Conservation (phyloP, 37 sponge, comb jelly and placozoan genomes). For the Chondrilla cf. caribensis region DNA sequence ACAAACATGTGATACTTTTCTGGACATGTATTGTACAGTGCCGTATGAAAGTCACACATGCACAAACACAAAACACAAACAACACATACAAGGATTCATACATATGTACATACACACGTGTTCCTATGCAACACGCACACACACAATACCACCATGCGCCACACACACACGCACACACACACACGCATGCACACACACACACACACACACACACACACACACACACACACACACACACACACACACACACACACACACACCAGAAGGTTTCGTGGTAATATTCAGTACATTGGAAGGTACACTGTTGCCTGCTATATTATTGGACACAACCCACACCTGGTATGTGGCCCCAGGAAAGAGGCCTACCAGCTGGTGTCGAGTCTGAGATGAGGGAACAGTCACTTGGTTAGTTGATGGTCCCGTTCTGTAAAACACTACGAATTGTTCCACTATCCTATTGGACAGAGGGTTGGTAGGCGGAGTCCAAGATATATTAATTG, state of each 20-base stretch:
- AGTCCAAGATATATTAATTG: neutral
- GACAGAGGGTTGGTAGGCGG: neutral
- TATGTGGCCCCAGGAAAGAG: slow-evolving; percentile 13
- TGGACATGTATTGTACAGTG: no score
- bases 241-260: neutral
- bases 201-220: no score
- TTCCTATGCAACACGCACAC: neutral
- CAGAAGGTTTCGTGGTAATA: neutral
- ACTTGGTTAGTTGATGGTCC: no score
- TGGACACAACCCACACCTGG: slow-evolving; percentile 8
- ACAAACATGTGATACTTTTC: neutral
- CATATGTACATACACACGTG: neutral
- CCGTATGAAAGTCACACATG: no score
- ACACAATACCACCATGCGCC: neutral
- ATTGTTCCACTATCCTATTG: neutral
- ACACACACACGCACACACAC: no score
- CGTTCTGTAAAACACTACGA: neutral
- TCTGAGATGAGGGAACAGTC: neutral
- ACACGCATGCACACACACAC: no score
- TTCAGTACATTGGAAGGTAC: neutral
- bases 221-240: no score
- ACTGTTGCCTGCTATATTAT: slow-evolving; percentile 19
- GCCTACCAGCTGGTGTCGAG: neutral
- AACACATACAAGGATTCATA: neutral
- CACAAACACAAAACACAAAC: neutral